Conservation (phyloP, 1,140 invertebrate species). For the Eciton burchellii region DNA sequence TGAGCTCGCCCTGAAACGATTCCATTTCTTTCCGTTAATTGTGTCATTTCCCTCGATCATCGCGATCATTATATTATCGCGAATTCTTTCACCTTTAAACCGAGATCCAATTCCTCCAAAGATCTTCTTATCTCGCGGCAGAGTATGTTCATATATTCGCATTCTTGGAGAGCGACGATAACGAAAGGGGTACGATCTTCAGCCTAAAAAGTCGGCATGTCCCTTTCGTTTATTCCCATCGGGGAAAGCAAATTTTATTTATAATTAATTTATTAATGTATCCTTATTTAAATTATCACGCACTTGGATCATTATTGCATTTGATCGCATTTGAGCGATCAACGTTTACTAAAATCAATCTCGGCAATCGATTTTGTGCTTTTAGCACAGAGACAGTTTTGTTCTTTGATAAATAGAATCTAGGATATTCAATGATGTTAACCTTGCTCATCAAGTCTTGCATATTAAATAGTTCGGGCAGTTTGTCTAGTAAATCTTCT, state of each 20-base stretch:
- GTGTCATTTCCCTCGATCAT: not conserved
- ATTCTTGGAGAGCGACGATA: constrained; percentile 97
- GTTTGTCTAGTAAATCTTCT: constrained; percentile 95
- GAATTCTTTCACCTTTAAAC: constrained; percentile 90
- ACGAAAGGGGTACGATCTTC: constrained; percentile 96
- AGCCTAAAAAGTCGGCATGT: constrained; percentile 76
- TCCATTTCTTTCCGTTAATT: not conserved
- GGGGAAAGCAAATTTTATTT: not conserved
- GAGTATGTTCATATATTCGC: constrained; percentile 96
- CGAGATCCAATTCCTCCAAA: constrained; percentile 94
- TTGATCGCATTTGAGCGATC: not conserved
- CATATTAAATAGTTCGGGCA: constrained; percentile 96
- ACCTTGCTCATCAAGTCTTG: constrained; percentile 93
- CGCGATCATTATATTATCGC: not conserved
- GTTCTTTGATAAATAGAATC: not conserved
- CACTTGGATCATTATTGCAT: too few species aligned
- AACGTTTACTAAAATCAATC: too few species aligned
- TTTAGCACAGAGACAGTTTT: not conserved
- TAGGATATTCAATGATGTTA: constrained; percentile 16
- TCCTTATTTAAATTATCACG: too few species aligned
- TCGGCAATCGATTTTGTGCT: not conserved
- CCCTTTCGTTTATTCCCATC: not conserved
- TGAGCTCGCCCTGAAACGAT: constrained; percentile 92
- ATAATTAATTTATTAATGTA: too few species aligned
- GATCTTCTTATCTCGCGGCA: constrained; percentile 93